Percentiles rank a stretch among this genome's conserved stretches.
Conservation (phyloP, 1,140 invertebrate species). For the Tribolium madens region DNA sequence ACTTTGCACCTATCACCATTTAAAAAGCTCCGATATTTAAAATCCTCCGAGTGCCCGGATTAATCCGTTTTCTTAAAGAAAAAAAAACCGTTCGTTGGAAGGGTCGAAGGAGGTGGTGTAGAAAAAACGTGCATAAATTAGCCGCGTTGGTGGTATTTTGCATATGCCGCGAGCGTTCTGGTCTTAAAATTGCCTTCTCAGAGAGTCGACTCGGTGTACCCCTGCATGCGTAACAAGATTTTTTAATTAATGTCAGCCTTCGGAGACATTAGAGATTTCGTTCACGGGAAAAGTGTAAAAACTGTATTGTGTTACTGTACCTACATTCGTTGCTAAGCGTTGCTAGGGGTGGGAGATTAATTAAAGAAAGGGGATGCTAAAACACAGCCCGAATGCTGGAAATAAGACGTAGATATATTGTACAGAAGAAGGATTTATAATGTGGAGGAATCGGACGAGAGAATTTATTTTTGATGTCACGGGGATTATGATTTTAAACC, state of each 20-base stretch:
- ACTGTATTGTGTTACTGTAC: slow-evolving; percentile 64
- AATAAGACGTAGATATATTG: slow-evolving; percentile 65
- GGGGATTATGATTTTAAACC: slow-evolving; percentile 40
- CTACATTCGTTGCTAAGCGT: slow-evolving; percentile 63
- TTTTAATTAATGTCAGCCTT: slow-evolving; percentile 64
- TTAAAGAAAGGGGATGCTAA: slow-evolving; percentile 64
- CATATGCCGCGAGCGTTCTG: slow-evolving; percentile 48
- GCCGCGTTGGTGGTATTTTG: slow-evolving; percentile 45
- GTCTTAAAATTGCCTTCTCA: slow-evolving; percentile 58
- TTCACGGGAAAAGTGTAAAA: slow-evolving; percentile 59
- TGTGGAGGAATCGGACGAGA: slow-evolving; percentile 58
- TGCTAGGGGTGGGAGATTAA: slow-evolving; percentile 62
- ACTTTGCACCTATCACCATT: not conserved
- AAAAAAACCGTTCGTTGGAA: not conserved
- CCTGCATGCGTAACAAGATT: slow-evolving; percentile 63
- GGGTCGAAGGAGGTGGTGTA: slow-evolving; percentile 8
- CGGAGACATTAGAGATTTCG: slow-evolving; percentile 59
- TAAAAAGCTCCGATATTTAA: not conserved
- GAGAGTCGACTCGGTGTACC: slow-evolving; percentile 46
- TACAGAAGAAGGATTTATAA: slow-evolving; percentile 64
- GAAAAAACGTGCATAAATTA: slow-evolving; percentile 53
- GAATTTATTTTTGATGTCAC: slow-evolving; percentile 61
- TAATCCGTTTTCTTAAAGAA: not conserved
- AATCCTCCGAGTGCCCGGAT: not conserved
- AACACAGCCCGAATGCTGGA: slow-evolving; percentile 62